Percentiles rank a stretch among this genome's conserved stretches.
These are phyloP conservation scores for Eilema griseolum DNA, from an alignment of 2,888 invertebrate genomes.

Conservation along the genomic window DNA sequence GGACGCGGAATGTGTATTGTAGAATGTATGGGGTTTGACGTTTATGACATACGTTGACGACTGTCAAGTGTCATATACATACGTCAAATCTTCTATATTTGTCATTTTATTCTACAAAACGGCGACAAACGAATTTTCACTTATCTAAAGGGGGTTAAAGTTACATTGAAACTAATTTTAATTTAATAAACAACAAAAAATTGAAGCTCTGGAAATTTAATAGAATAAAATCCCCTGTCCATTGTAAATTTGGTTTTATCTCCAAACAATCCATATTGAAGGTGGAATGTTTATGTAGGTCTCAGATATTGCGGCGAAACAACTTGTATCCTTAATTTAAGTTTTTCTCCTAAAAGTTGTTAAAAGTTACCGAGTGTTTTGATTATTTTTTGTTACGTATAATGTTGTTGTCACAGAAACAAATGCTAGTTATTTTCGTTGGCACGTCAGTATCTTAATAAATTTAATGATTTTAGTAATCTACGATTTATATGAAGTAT, in stretches of 20 bases:
- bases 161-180: not conserved
- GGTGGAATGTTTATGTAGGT: slow-evolving; percentile 49
- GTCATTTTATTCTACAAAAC: too few species aligned
- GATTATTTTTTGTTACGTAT: slow-evolving; percentile 53
- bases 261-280: slow-evolving; percentile 33
- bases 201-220: not conserved
- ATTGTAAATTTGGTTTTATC: slow-evolving; percentile 19
- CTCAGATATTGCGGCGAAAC: slow-evolving; percentile 59
- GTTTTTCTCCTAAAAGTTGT: slow-evolving; percentile 66
- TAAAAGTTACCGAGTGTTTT: slow-evolving; percentile 60
- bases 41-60: too few species aligned
- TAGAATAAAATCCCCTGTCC: not conserved
- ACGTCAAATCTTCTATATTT: too few species aligned
- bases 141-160: not conserved
- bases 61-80: too few species aligned
- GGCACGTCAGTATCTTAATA: not conserved
- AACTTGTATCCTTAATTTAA: slow-evolving; percentile 67
- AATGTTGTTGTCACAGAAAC: slow-evolving; percentile 45
- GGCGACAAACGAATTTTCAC: too few species aligned
- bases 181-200: not conserved
- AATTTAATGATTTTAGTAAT: not conserved
- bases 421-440: slow-evolving; percentile 36
- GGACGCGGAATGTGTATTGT: too few species aligned
- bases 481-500: too few species aligned
- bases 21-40: too few species aligned